Evolutionary conservation across 2,797 vertebrate genomes (phyloP), one percentile per base, ranked within the genome.

Genomic region (Scolopax bukidnonensis): DNA sequence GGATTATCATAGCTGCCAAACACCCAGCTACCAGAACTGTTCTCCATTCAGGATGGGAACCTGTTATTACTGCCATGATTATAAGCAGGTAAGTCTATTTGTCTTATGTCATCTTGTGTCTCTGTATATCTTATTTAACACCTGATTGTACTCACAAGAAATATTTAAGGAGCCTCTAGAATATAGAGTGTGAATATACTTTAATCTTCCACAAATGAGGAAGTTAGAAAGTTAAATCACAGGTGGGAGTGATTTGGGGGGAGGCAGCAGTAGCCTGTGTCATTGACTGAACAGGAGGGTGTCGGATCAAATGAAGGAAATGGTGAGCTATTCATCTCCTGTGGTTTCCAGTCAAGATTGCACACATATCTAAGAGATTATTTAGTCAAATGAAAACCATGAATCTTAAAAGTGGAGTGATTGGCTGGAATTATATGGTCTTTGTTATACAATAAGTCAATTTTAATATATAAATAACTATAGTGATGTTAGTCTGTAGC

Each of bases 41-140:
- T 91, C 99, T 99, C 45, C 98, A 99, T 97, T 99, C 99, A 4
- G 99, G 99, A 89, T 99, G 99, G 99, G 99, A 99, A 97, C 99
- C 99, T 7, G 99, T 99, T 97, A 99, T 99, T 97, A 99, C 99
- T 19, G 99, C 99, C 93, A 99, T 99, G 99, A 94, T 99, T 94
- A 99, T 99, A 96, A 99, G 99, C 98, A 99, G 99, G 99, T 99
- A 82, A 95, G 98, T 96, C 67, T 64, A 15, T n/a, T 84, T 88
- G n/a, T 77, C 54, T 68, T 84, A 14, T 57, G 60, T 51, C 4
- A 0, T 70, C 50, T 33, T 75, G 1, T 45, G 11, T 51, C 24
- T 80, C 50, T 88, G 3, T 23, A 3, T 45, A 6, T 81, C 45
- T 45, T 61, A 14, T 38, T 59, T 75, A 79, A 64, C 23, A 53